These are phyloP conservation scores for Sinohyriopsis cumingii DNA, from an alignment of 2,888 invertebrate species.

Conservation along the genomic window DNA sequence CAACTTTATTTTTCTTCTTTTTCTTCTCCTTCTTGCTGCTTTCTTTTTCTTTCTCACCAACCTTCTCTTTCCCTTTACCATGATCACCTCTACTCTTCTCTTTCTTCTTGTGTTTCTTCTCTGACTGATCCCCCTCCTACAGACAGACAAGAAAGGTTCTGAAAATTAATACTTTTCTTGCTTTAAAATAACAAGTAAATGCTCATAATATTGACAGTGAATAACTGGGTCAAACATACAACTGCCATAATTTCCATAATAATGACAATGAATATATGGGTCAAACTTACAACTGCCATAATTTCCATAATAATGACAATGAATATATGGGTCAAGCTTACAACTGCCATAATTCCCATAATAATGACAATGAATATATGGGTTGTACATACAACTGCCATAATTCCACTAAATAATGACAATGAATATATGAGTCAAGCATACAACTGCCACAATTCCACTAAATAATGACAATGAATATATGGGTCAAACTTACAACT, in stretches of 20 bases:
- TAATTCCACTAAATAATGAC: too few species aligned
- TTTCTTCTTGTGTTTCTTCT: slow-evolving; percentile 31
- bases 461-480: background rate
- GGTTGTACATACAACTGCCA: too few species aligned
- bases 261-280: too few species aligned
- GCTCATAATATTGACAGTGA: background rate
- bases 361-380: too few species aligned
- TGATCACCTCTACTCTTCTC: slow-evolving; percentile 13
- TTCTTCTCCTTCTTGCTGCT: slow-evolving; percentile 39
- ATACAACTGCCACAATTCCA: too few species aligned
- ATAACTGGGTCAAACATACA: too few species aligned
- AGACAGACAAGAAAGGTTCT: slow-evolving; percentile 2
- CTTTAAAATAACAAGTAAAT: background rate
- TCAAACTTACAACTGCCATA: too few species aligned
- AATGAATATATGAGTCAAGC: too few species aligned
- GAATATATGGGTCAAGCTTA: too few species aligned
- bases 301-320: too few species aligned
- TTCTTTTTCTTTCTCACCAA: slow-evolving; percentile 29
- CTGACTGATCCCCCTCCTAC: slow-evolving; percentile 20
- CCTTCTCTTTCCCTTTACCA: slow-evolving; percentile 30
- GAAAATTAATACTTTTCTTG: background rate
- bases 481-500: too few species aligned
- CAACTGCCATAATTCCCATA: background rate
- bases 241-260: too few species aligned
- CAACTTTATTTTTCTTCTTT: slow-evolving; percentile 36